Conservation (phyloP, 1,140 invertebrate species). For the Drosophila parvula region DNA sequence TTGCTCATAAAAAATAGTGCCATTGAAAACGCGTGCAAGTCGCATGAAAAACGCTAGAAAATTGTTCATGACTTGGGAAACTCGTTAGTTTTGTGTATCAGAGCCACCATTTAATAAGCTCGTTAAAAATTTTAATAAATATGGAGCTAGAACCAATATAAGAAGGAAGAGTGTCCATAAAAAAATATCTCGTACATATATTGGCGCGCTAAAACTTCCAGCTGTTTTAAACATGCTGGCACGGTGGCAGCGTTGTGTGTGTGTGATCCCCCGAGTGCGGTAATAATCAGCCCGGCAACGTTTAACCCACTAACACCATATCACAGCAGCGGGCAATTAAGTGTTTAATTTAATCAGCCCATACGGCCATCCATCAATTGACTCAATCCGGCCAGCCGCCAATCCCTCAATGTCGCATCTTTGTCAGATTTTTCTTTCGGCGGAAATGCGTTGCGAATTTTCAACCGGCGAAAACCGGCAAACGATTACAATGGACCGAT, state of each 20-base stretch:
- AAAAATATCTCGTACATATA: conserved; percentile 11
- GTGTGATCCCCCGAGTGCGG: conserved; percentile 26
- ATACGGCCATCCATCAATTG: conserved; percentile 32
- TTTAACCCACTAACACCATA: conserved; percentile 75
- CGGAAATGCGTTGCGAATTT: conserved; percentile 71
- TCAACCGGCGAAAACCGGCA: not conserved
- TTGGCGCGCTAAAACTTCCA: conserved; percentile 11
- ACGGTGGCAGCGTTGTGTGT: not conserved
- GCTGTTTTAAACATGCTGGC: conserved; percentile 34
- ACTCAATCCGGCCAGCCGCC: conserved; percentile 34
- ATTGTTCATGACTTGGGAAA: conserved; percentile 15
- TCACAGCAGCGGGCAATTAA: conserved; percentile 37
- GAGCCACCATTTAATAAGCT: not conserved
- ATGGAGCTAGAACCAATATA: not conserved
- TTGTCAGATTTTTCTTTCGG: conserved; percentile 29
- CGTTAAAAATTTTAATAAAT: conserved; percentile 19
- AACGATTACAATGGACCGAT: conserved; percentile 12
- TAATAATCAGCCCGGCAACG: conserved; percentile 50
- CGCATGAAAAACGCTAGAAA: conserved; percentile 14
- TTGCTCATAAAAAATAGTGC: not conserved
- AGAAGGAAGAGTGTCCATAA: conserved; percentile 16
- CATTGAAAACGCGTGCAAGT: conserved; percentile 14
- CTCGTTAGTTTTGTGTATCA: conserved; percentile 14
- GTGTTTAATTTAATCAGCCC: conserved; percentile 50
- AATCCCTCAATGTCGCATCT: conserved; percentile 56